Evolutionary conservation across 2,113 vertebrate species (phyloP), one percentile per base, ranked within the genome.

Genomic region (Hiodon tergisus): DNA sequence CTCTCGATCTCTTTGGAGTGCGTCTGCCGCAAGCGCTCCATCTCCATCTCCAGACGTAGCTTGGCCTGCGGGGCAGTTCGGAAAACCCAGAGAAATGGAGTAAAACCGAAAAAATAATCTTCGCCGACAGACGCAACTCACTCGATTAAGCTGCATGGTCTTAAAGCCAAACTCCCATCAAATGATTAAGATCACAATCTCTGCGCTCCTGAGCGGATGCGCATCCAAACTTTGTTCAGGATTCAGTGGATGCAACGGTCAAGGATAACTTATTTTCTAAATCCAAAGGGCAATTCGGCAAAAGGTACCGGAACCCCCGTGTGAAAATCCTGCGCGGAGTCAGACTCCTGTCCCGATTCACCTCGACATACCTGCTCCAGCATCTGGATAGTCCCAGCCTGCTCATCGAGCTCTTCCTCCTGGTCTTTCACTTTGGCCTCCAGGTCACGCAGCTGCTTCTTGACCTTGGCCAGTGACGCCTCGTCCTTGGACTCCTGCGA

Each of bases 381-480:
- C 94, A 98, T 95, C 89, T 99, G 97, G 84, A 99, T 99, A 81
- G 91, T 94, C 55, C 96, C 97, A 0, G 97, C 97, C 86, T 99
- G 97, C 79, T 99, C 97, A 0, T 98, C 97, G 74, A 99, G 91
- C 85, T 99, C 97, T 78, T 99, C 97, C 84, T 99, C 97, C 85
- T 99, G 97, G 83, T 98, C 97, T 78, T 98, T 98, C 78, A 94
- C 93, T 82, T 95, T 97, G 3, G 95, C 95, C 82, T 99, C 96
- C 79, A 98, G 83, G 83, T 98, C 95, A 3, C 95, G 90, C 31
- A 97, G 91, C 85, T 97, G 96, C 86, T 98, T 98, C 86, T 93
- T 94, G 77, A 99, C 93, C 87, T 96, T 98, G 83, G 96, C 91
- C 68, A 97, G 84, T 0, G 96, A 98, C 0, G 95, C 96, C 55